Evolutionary conservation across 2,888 invertebrate species (phyloP).

Genomic region (Synanthedon vespiformis): DNA sequence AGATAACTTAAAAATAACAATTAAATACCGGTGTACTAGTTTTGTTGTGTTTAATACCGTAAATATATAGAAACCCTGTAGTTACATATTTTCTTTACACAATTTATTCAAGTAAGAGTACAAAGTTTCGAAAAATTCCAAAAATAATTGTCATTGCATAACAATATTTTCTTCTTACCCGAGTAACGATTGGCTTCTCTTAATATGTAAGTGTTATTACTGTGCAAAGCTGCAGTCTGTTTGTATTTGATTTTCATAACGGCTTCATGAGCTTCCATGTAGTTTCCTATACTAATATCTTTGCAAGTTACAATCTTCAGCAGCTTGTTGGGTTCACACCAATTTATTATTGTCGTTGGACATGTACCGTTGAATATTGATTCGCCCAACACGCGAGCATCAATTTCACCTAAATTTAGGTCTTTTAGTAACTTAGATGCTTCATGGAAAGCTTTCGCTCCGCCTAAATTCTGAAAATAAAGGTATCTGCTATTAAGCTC

Average conservation of each 20-base stretch:
- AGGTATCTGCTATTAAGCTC: no score
- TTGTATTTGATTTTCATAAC: conserved; percentile 59
- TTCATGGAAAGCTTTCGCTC: conserved; percentile 53
- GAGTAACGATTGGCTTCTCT: conserved; percentile 60
- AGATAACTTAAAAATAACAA: no score
- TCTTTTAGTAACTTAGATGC: conserved; percentile 53
- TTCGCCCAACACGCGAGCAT: conserved; percentile 46
- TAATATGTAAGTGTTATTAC: conserved; percentile 58
- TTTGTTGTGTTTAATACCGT: no score
- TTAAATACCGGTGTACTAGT: no score
- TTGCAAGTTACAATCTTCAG: conserved; percentile 62
- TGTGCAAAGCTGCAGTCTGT: conserved; percentile 50
- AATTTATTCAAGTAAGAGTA: no score
- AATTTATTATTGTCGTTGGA: conserved; percentile 57
- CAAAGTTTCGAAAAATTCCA: no score
- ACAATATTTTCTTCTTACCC: conserved; percentile 27
- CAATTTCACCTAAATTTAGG: conserved; percentile 55
- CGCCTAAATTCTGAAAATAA: conserved; percentile 52
- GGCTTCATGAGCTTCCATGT: conserved; percentile 66
- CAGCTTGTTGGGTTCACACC: conserved; percentile 57
- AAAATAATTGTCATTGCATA: no score
- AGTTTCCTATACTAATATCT: conserved; percentile 58
- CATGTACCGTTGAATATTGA: conserved; percentile 60
- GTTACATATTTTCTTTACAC: no score
- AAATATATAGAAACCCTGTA: no score